Evolutionary conservation across 1,140 invertebrate species (phyloP).

Genomic region (Oedothorax gibbosus): DNA sequence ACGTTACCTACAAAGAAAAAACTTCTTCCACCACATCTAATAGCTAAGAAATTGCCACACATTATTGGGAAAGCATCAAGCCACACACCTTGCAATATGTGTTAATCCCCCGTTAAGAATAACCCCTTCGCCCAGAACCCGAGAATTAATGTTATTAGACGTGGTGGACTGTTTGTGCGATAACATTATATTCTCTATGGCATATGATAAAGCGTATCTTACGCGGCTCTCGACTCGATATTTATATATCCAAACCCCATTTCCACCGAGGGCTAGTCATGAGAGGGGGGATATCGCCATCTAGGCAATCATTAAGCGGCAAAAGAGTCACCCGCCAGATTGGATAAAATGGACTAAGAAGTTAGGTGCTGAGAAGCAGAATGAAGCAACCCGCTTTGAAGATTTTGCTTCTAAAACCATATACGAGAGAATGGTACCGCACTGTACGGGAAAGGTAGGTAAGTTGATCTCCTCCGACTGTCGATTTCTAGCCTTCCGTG

Average conservation of each 20-base stretch:
- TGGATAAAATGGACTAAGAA: constrained; percentile 19
- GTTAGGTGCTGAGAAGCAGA: no score
- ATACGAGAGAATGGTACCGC: no score
- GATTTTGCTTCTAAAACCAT: no score
- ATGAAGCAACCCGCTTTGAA: no score
- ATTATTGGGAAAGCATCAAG: no score
- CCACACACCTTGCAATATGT: constrained; percentile 5
- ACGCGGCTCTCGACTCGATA: constrained; percentile 16
- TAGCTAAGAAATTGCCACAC: no score
- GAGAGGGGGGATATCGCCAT: constrained; percentile 29
- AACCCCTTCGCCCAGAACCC: constrained; percentile 15
- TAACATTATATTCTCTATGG: constrained; percentile 46
- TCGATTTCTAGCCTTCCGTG: no score
- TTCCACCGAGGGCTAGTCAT: constrained; percentile 23
- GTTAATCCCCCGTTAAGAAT: constrained; percentile 13
- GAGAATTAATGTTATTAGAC: constrained; percentile 55
- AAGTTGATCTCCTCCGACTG: no score
- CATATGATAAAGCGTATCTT: constrained; percentile 42
- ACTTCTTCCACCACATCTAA: no score
- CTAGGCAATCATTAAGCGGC: constrained; percentile 48
- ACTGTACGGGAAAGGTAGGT: no score
- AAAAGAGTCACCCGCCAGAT: constrained; percentile 53
- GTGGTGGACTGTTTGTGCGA: constrained; percentile 52
- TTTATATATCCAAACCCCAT: constrained; percentile 52
- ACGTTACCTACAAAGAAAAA: no score